Base-by-base conservation (phyloP, 2,888 invertebrate species). In the Asteroscopus sphinx region DNA sequence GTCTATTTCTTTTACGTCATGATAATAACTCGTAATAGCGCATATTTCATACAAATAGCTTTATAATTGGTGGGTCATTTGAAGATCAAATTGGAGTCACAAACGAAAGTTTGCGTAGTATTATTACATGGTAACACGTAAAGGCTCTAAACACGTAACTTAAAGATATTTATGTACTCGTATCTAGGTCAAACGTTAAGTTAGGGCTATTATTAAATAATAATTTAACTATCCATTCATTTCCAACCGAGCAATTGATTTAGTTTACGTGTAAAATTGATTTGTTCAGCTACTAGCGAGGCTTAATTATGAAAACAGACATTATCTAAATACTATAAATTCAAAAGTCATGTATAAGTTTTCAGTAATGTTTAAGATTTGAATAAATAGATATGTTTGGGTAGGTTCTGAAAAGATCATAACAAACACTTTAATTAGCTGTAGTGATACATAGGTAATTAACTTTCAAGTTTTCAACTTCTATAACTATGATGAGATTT, bases 31-130 rank as follows among this genome's bases (percentile, higher is more conserved):
- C 57, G 70, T 75, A 79, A 73, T 77, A 76, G 68, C 72, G 66
- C 67, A 64, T 61, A 66, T 82, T 82, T 79, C 73, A 80, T 78
- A 74, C 83, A 86, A 86, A 88, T 88, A 80, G 80, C 83, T 80
- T 85, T 85, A 83, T 88, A 89, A 88, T 88, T 84, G 85, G 72
- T 48, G 60, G 52, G 59, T 63, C 69, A 72, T 80, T 73, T 68
- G 62, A 63, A 67, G 69, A 73, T 76, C 70, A 72, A 68, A 75
- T 74, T 62, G 37, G 45, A 76, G 69, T 60, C 62, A 68, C 57
- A 67, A 57, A 70, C 54, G 77, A 79, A 76, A 76, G 74, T 70
- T 59, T 63, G 55, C 60, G 52, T 56, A 45, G 49, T 46, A 57
- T 52, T 65, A 73, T 76, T 65, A 70, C 64, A 61, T 62, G 58